Evolutionary conservation across 2,113 vertebrate genomes (phyloP), one percentile per base, ranked within the genome.

Genomic region (Malurus alboscapulatus): DNA sequence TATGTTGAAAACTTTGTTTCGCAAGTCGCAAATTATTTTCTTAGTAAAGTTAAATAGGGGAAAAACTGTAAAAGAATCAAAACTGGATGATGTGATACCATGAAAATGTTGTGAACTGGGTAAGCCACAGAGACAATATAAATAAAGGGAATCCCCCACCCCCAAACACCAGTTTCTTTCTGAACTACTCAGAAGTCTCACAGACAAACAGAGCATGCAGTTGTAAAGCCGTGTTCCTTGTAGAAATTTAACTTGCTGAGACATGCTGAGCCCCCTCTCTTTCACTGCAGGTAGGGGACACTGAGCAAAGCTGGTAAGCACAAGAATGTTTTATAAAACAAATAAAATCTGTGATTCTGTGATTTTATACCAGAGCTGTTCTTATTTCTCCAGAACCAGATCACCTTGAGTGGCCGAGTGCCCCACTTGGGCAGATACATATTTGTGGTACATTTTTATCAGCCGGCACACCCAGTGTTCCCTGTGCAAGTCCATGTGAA

Each of bases 391-490:
- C 95, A 99, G 99, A 98, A 96, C 21, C 97, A 98, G 94, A 96
- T 99, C 88, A 98, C 92, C 59, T 95, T 99, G 96, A 97, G 57
- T 50, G 97, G 98, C 50, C 96, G 90, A 32, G 96, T 98, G 51
- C 97, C 98, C 15, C 93, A 26, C 34, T 90, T 88, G 3, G 99
- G 98, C 91, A 97, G 93, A 48, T 98, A 99, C 0, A 93, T 98
- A 26, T 95, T 99, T 26, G 92, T 99, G 45, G 91, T 98, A 47
- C 98, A 99, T 94, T 99, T 98, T 92, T 98, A 96, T 85, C 99
- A 99, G 88, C 94, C 97, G 2, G 94, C 96, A 19, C 97, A 98
- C 81, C 97, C 97, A 0, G 18, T 90, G 11, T 99, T 99, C 96
- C 96, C 97, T 0, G 98, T 98, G 7, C 97, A 97, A n/a, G 98